Evolutionary conservation across 1,140 invertebrate species (phyloP), one percentile per base, ranked within the genome.

Genomic region (Mercenaria mercenaria): DNA sequence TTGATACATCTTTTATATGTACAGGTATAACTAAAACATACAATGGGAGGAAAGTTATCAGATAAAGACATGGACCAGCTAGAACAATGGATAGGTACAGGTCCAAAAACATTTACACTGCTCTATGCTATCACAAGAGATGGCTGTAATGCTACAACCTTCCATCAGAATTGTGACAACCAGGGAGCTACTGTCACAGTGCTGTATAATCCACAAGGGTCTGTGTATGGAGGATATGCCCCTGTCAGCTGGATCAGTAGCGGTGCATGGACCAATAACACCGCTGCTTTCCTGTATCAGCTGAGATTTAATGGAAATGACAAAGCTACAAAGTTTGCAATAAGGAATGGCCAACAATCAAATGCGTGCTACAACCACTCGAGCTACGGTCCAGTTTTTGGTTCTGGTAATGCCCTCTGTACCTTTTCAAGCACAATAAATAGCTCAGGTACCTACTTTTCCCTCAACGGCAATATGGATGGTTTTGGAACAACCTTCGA

Each of bases 191-290:
- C 92, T 26, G 86, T 92, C 23, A 91, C 91, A 56, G 85, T 91
- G 23, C 37, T 88, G 52, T 90, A 89, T 69, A 91, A 91, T 59
- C 76, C 84, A 18, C 47, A 74, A 59, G 86, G 83, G 0, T 88
- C 81, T 74, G 67, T 91, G n/a, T 92, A 87, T 85, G 92, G 92
- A 18, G 92, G 92, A 3, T 92, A 91, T 69, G 89, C 89, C 8
- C 23, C 32, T 15, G 23, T 81, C 29, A 47, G 43, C 37, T 92
- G 92, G 92, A 83, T 39, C 34, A 41, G 34, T 15, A 61, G 72
- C 43, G 34, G 47, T 26, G 67, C 3, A 6, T 80, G 29, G 20
- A 34, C 29, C 1, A 56, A 56, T 13, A 29, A 80, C 50, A 80
- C 29, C 20, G n/a, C 41, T n/a, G 76, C 76, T 3, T 79, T 79